Base-by-base conservation (phyloP, 2,797 vertebrate species). In the Morus bassanus region DNA sequence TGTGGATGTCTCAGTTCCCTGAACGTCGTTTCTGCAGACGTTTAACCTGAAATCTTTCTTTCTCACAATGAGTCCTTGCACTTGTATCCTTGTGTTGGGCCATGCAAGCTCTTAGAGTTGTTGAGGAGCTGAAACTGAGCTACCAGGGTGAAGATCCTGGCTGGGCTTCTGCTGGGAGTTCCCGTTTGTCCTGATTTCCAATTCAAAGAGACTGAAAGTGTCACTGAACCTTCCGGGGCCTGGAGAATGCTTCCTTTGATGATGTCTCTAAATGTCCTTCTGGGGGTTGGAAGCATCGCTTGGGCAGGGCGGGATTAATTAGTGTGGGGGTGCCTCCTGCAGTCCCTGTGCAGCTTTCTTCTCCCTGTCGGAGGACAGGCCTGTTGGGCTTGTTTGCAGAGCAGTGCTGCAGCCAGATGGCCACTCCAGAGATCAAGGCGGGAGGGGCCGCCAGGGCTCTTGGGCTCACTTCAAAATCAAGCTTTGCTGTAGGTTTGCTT, bases 141-240 rank as follows among this genome's bases (percentile, higher is more conserved):
- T 72, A 73, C 25, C 64, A 75, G 37, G 35, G 21, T 31, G 43
- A 81, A 82, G 63, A 95, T 39, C 46, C 53, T 82, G 68, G 21
- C 73, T 69, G 57, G 59, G 43, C 91, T 96, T 96, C 51, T 92
- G 73, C 91, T 94, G 91, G 89, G 85, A 93, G 87, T 88, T 96
- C 87, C 95, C 59, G 9, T 96, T 96, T 95, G 92, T 90, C 79
- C 85, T 88, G 72, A 94, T 96, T 96, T 95, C 95, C 94, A 95
- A 78, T 95, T 97, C 96, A 94, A 96, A 97, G 94, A 81, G 85
- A 53, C 68, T 76, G 51, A 39, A 94, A 89, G 93, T 97, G 93
- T 96, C 85, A 81, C 91, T 91, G 89, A 95, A 94, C 74, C 82
- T 97, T 95, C 5, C 0, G 72, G 87, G 74, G 59, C 91, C 82